These are phyloP conservation scores for Brachionus plicatilis DNA, from an alignment of 1,140 invertebrate species.

Conservation along the genomic window DNA sequence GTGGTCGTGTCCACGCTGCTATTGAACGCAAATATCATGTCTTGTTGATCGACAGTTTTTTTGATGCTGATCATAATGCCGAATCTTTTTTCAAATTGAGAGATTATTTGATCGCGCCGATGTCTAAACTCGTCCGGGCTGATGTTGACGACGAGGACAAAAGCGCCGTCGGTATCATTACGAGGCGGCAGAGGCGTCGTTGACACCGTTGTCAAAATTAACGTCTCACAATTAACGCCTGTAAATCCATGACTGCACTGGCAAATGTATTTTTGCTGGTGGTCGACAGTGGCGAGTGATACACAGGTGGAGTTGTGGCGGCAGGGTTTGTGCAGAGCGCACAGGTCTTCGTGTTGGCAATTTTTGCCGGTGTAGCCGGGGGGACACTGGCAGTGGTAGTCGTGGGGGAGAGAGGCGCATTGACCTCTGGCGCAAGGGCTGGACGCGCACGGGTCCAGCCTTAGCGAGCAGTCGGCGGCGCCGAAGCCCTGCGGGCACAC, in stretches of 20 bases:
- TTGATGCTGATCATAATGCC: conserved; percentile 11
- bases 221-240: background rate
- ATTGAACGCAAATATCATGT: conserved; percentile 12
- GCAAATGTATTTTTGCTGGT: background rate
- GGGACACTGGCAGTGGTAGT: conserved; percentile 81
- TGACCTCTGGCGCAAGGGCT: background rate
- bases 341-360: background rate
- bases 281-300: background rate
- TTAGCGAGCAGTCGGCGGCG: conserved; percentile 37
- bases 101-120: background rate
- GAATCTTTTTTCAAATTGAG: conserved; percentile 6
- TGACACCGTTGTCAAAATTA: background rate
- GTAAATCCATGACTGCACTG: background rate
- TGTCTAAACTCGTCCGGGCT: background rate
- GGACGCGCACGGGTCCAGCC: conserved; percentile 25
- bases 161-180: background rate
- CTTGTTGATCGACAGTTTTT: background rate
- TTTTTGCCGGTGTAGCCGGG: conserved; percentile 74
- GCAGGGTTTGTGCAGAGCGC: background rate
- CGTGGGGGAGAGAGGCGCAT: background rate
- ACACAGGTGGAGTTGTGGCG: conserved; percentile 29
- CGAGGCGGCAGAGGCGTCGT: too few relatives aligned
- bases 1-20: background rate
- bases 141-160: conserved; percentile 22
- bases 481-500: conserved; percentile 16